Percentiles rank a stretch among this genome's conserved stretches.
Evolutionary conservation across 2,888 invertebrate species (phyloP).

Genomic region (Hydropsyche betteni): DNA sequence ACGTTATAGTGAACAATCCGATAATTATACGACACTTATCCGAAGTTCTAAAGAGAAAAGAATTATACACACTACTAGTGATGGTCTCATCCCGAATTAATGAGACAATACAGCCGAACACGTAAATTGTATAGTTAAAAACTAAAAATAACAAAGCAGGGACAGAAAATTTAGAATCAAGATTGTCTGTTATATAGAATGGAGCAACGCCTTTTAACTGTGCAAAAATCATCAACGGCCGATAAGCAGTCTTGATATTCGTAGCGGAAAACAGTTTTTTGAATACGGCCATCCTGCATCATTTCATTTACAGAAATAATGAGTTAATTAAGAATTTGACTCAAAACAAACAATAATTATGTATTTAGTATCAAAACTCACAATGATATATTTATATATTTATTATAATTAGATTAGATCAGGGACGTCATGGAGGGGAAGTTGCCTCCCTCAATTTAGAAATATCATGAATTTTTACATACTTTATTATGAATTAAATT

Average conservation of each 20-base stretch:
- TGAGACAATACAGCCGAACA: background rate
- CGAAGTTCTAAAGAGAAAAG: slow-evolving; percentile 4
- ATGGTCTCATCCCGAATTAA: background rate
- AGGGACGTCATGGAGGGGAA: too few relatives aligned
- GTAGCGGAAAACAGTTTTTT: slow-evolving; percentile 6
- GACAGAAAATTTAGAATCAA: background rate
- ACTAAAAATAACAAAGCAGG: background rate
- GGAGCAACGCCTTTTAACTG: slow-evolving; percentile 4
- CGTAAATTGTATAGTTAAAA: background rate
- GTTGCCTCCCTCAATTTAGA: too few relatives aligned
- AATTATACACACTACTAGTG: background rate
- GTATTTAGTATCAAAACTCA: too few relatives aligned
- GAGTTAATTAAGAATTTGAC: too few relatives aligned
- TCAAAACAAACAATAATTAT: too few relatives aligned
- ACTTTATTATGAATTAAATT: too few relatives aligned
- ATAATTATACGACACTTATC: too few relatives aligned
- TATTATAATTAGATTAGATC: too few relatives aligned
- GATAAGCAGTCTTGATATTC: background rate
- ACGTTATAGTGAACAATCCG: too few relatives aligned
- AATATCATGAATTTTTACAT: too few relatives aligned
- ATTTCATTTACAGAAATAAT: too few relatives aligned
- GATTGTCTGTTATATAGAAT: background rate
- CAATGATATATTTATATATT: too few relatives aligned
- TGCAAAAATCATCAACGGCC: background rate
- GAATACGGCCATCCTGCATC: background rate